Conservation (phyloP, 2,888 invertebrate genomes). For the Nesidiocoris tenuis region DNA sequence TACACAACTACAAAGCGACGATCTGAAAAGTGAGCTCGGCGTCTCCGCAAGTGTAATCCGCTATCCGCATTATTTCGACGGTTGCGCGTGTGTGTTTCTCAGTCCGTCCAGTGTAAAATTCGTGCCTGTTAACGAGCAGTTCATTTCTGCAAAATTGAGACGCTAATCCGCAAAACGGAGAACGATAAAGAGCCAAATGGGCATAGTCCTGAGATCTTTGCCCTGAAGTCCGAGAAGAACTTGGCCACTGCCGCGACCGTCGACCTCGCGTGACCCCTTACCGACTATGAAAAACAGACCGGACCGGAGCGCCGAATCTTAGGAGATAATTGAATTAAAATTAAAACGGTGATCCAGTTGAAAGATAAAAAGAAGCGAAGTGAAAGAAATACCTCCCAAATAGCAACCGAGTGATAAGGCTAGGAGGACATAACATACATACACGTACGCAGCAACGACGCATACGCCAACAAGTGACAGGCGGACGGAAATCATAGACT, state of each 20-base stretch:
- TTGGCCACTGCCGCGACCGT: constrained; percentile 6
- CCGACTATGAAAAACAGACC: no score
- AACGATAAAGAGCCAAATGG: not conserved
- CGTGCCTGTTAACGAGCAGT: no score
- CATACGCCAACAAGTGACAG: not conserved
- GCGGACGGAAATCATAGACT: not conserved
- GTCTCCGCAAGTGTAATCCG: not conserved
- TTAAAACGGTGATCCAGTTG: no score
- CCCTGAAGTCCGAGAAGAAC: not conserved
- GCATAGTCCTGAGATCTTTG: not conserved
- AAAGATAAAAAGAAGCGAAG: no score
- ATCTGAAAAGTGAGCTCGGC: not conserved
- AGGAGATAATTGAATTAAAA: no score
- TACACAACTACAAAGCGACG: not conserved
- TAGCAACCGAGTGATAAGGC: not conserved
- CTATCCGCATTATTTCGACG: not conserved
- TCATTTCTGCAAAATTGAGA: no score
- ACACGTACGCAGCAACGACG: not conserved
- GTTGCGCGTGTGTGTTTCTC: not conserved
- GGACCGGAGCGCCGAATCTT: no score
- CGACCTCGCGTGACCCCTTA: constrained; percentile 34
- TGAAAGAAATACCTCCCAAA: no score
- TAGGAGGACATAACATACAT: not conserved
- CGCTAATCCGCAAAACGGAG: no score
- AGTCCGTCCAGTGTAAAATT: not conserved